Evolutionary conservation across 2,113 vertebrate species (phyloP).

Genomic region (Sinosuthora webbiana): DNA sequence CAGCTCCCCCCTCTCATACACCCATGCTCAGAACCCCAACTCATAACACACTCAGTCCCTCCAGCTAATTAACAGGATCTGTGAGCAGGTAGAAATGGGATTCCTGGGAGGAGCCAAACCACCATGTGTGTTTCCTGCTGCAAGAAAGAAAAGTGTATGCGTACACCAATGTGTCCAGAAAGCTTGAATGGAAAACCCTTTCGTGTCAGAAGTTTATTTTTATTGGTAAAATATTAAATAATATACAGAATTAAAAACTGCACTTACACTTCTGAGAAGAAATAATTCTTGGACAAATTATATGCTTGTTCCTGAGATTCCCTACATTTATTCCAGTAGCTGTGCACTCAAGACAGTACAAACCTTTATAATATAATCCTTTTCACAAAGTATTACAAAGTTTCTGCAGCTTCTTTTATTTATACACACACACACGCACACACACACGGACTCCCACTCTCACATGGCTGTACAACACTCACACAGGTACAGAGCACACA

Average conservation of each 20-base stretch:
- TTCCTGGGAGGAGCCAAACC: neutral
- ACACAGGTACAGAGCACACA: constrained; percentile 72
- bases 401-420: constrained; percentile 85
- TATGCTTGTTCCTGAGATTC: constrained; percentile 96
- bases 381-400: constrained; percentile 90
- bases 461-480: constrained; percentile 79
- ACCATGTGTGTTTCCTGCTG: neutral
- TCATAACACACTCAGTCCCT: neutral
- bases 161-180: constrained; percentile 50
- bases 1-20: neutral
- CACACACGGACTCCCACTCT: constrained; percentile 67
- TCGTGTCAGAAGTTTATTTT: constrained; percentile 83
- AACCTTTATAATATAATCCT: constrained; percentile 89
- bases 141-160: neutral
- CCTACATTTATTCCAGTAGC: constrained; percentile 89
- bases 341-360: constrained; percentile 87
- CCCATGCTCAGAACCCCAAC: neutral
- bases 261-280: constrained; percentile 85
- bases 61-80: neutral
- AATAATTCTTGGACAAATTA: constrained; percentile 85
- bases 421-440: constrained; percentile 62
- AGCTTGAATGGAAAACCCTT: constrained; percentile 69
- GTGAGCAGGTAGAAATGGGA: neutral
- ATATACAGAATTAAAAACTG: constrained; percentile 88
- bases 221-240: constrained; percentile 88